Conservation (phyloP, 2,113 vertebrate species). For the Rattus rattus region DNA sequence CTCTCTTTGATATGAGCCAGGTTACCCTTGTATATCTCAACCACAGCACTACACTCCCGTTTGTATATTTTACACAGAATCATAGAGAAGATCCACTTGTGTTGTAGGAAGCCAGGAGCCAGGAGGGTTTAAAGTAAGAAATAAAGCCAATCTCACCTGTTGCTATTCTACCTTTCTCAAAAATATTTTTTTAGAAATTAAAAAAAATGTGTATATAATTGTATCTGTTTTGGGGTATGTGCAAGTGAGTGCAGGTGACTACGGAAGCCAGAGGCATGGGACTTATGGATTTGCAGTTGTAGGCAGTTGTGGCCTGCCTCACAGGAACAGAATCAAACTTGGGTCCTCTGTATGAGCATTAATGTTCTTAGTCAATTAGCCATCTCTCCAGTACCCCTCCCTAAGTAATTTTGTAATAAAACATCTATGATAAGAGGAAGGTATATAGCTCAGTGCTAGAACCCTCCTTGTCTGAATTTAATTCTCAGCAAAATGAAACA, state of each 20-base stretch:
- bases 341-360: background rate
- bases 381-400: background rate
- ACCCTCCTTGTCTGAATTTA: background rate
- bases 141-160: background rate
- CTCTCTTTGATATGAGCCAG: background rate
- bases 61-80: background rate
- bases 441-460: background rate
- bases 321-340: background rate
- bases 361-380: too few relatives aligned
- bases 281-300: background rate
- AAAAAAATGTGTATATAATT: background rate
- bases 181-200: background rate
- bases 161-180: background rate
- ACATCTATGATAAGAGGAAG: background rate
- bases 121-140: background rate
- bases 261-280: accelerated
- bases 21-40: background rate
- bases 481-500: background rate
- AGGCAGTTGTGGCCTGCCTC: too few relatives aligned
- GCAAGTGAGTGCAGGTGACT: too few relatives aligned
- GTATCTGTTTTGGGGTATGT: background rate
- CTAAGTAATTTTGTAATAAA: background rate
- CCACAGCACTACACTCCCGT: background rate
- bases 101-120: background rate
- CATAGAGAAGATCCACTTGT: background rate